Evolutionary conservation across 2,888 invertebrate species (phyloP).

Genomic region (Metellina segmentata): DNA sequence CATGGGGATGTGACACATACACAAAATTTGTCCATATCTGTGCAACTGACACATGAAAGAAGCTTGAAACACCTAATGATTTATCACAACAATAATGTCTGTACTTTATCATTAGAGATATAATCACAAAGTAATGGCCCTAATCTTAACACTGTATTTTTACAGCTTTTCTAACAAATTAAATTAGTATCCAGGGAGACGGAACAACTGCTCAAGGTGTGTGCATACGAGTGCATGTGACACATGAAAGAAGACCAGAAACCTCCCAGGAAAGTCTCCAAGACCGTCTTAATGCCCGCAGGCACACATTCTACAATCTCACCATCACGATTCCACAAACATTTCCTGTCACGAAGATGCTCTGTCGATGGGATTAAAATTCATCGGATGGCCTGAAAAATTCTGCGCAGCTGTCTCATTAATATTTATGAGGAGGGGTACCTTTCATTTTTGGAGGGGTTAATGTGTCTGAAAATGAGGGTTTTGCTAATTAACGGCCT

Average conservation of each 20-base stretch:
- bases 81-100: too few relatives aligned
- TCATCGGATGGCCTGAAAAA: constrained; percentile 54
- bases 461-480: constrained; percentile 72
- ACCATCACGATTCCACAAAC: background rate
- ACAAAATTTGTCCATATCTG: too few relatives aligned
- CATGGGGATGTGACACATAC: too few relatives aligned
- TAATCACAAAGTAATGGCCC: too few relatives aligned
- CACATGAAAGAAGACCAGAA: background rate
- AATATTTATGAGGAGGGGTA: constrained; percentile 64
- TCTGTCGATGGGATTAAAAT: constrained; percentile 53
- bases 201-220: background rate
- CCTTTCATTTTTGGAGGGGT: constrained; percentile 69
- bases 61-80: too few relatives aligned
- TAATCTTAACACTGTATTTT: background rate
- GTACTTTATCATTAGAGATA: too few relatives aligned
- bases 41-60: too few relatives aligned
- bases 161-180: background rate
- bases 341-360: constrained; percentile 57
- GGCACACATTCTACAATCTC: too few relatives aligned
- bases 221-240: background rate
- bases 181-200: background rate
- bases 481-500: constrained; percentile 70
- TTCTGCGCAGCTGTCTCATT: constrained; percentile 67
- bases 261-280: background rate
- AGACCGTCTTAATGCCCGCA: too few relatives aligned